A percentile compares a stretch with the other conserved stretches of the same genome.
Conservation (phyloP, 2,113 vertebrate genomes). For the Sphyrna mokarran region DNA sequence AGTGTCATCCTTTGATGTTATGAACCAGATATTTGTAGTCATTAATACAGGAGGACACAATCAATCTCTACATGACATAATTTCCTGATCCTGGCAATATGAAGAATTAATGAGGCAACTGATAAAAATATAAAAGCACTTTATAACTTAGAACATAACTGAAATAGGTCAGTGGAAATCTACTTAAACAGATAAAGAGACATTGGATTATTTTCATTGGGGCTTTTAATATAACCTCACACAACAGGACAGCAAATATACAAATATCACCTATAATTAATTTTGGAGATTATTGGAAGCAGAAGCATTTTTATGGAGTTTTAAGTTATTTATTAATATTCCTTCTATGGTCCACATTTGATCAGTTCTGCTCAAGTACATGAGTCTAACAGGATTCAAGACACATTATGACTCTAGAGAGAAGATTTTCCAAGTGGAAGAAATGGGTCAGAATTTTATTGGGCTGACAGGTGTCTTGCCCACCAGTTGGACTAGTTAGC, state of each 20-base stretch:
- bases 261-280: background rate
- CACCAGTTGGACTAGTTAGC: background rate
- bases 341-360: background rate
- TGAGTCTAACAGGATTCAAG: background rate
- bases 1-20: background rate
- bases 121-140: conserved; percentile 28
- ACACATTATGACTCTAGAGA: background rate
- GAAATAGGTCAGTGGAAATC: conserved; percentile 14
- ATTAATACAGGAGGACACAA: conserved; percentile 20
- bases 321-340: background rate
- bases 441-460: background rate
- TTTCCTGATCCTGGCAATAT: conserved; percentile 26
- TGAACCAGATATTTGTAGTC: conserved; percentile 6
- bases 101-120: background rate
- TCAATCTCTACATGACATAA: conserved; percentile 22
- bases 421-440: background rate
- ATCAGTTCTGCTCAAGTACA: background rate
- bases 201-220: background rate
- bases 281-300: background rate
- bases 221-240: background rate
- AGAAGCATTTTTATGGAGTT: background rate
- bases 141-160: background rate
- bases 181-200: background rate
- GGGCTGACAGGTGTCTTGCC: background rate
- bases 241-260: background rate